A percentile compares a stretch with the other conserved stretches of the same genome.
Conservation (phyloP, 2,797 vertebrate genomes). For the Crocidura indochinensis region DNA sequence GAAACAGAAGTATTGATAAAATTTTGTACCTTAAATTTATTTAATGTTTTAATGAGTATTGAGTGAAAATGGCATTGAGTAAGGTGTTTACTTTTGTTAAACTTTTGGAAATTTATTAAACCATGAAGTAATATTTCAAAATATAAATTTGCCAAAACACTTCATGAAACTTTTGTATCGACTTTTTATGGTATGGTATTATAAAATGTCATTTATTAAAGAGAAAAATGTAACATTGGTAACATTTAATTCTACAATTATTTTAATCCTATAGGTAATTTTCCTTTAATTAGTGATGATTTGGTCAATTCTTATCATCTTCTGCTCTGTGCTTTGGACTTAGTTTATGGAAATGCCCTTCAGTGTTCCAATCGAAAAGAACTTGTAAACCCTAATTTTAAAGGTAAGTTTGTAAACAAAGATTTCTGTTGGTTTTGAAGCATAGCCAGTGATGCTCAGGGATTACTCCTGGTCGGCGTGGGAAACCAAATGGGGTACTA, state of each 20-base stretch:
- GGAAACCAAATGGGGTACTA: too few species aligned
- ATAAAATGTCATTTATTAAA: conserved; percentile 37
- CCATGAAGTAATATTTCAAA: conserved; percentile 37
- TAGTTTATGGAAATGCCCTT: conserved; percentile 96
- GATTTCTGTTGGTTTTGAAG: background rate
- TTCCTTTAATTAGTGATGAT: conserved; percentile 98
- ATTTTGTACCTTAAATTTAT: background rate
- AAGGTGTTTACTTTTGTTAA: conserved; percentile 66
- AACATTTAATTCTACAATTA: conserved; percentile 41
- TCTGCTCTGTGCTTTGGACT: conserved; percentile 95
- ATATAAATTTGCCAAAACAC: conserved; percentile 39
- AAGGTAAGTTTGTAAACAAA: conserved; percentile 89
- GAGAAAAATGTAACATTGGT: conserved; percentile 34
- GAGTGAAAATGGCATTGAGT: conserved; percentile 50
- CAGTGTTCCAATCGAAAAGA: conserved; percentile 95
- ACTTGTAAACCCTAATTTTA: conserved; percentile 95
- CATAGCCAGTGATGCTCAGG: too few species aligned
- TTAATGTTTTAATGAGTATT: conserved; percentile 56
- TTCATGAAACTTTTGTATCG: conserved; percentile 30
- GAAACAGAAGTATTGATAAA: too few species aligned
- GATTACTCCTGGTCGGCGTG: too few species aligned
- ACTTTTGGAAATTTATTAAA: background rate
- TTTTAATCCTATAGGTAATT: conserved; percentile 93
- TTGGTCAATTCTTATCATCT: conserved; percentile 98
- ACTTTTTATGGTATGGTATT: conserved; percentile 24